phyloP scores from a whole-genome alignment of 2,113 vertebrate genomes.

The Natator depressus region DNA sequence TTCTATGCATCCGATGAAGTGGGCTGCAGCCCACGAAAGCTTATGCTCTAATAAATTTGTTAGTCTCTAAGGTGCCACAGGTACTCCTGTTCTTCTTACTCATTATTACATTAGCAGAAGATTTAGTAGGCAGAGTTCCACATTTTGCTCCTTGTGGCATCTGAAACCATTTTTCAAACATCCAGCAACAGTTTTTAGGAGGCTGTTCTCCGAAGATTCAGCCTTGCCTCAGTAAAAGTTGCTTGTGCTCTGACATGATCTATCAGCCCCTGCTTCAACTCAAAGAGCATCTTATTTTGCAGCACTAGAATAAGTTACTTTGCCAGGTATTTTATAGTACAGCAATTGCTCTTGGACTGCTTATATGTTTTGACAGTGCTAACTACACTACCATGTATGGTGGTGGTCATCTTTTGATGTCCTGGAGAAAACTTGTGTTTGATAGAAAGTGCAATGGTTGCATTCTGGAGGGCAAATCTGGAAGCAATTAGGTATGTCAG shows the following conservation, averaged over 20 bases:
- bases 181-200: too few species aligned
- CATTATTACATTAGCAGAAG: not conserved
- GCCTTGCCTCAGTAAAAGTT: too few species aligned
- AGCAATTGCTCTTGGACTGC: not conserved
- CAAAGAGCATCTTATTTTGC: too few species aligned
- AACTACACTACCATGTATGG: not conserved
- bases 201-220: too few species aligned
- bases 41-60: too few species aligned
- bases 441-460: constrained; percentile 7
- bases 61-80: too few species aligned
- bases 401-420: not conserved
- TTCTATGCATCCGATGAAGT: too few species aligned
- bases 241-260: not conserved
- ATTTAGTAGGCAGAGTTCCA: fast-evolving
- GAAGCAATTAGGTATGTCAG: not conserved
- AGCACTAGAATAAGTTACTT: not conserved
- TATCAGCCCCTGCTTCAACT: not conserved
- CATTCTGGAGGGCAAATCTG: not conserved
- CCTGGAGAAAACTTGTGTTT: not conserved
- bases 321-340: not conserved
- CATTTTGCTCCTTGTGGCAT: not conserved
- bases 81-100: too few species aligned
- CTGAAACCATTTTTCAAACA: not conserved
- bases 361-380: not conserved
- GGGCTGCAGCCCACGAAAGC: too few species aligned